Percentiles rank a stretch among this genome's conserved stretches.
These are phyloP conservation scores for Corvus hawaiiensis DNA, from an alignment of 2,113 vertebrate species.

Conservation along the genomic window DNA sequence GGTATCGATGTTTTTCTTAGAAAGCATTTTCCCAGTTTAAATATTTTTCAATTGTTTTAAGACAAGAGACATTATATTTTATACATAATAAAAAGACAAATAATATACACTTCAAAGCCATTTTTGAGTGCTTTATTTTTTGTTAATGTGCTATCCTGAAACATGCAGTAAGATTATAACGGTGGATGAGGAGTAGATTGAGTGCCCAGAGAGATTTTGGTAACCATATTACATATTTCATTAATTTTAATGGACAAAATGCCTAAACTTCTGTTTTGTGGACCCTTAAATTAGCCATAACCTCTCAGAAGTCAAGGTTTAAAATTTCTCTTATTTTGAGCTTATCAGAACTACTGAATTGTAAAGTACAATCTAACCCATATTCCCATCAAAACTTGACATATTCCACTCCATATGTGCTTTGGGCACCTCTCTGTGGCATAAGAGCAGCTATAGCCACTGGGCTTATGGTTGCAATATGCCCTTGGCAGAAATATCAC, in stretches of 20 bases:
- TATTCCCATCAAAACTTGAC: background rate
- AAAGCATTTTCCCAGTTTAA: background rate
- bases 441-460: background rate
- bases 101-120: background rate
- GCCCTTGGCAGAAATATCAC: background rate
- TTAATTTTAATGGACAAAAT: background rate
- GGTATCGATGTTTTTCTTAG: background rate
- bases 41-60: background rate
- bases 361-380: background rate
- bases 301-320: background rate
- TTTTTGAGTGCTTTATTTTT: background rate
- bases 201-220: background rate
- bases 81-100: background rate
- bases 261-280: background rate
- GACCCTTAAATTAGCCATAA: background rate
- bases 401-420: rapidly evolving
- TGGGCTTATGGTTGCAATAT: background rate
- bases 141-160: background rate
- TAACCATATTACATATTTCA: background rate
- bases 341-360: background rate
- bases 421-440: background rate
- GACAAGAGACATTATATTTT: background rate
- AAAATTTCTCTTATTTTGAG: background rate
- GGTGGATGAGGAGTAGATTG: background rate
- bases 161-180: background rate